Base-by-base conservation (phyloP, 2,113 vertebrate genomes). In the human region DNA sequence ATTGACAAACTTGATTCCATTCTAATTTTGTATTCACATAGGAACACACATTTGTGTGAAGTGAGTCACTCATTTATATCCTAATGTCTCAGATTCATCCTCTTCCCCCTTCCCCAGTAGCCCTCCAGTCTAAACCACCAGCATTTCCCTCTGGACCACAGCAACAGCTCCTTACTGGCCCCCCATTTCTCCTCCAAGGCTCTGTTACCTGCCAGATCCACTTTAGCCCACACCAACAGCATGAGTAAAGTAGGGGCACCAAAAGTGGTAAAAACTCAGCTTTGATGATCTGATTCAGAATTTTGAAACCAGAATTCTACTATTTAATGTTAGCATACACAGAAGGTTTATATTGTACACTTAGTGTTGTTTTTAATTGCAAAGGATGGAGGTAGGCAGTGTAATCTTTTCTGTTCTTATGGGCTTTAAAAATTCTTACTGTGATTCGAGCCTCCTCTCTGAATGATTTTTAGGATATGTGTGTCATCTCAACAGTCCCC, bases 301-400 rank as follows among this genome's bases (percentile, higher is more conserved):
- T 48, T 84, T 85, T 32, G 61, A 30, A 30, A 64, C 27, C 14
- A 22, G 22, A 96, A 92, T 57, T 89, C 83, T 57, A 59, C 61
- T 86, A 0, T 85, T 90, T 80, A n/a, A 57, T 88, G 89, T 93
- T 43, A 90, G 27, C 32, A n/a, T 76, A 23, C 30, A 10, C 38
- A 10, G 20, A 81, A 78, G 30, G 20, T 61, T 92, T 84, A 25
- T 83, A 35, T 40, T 73, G 4, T 80, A 9, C 8, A 78, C 23
- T 73, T 89, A 40, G 13, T 81, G 18, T 61, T 86, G 14, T 75
- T 93, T 79, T 96, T 94, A 75, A 66, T 94, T 88, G 70, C 18
- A 45, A 76, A 81, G 17, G 17, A 20, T 90, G 6, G 59, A 79
- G 30, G 18, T 87, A 89, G 52, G 22, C 75, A 52, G 13, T 25